Percentiles rank a stretch among this genome's conserved stretches.
Conservation (phyloP, 1,140 invertebrate species). For the Matsumurasca onukii region DNA sequence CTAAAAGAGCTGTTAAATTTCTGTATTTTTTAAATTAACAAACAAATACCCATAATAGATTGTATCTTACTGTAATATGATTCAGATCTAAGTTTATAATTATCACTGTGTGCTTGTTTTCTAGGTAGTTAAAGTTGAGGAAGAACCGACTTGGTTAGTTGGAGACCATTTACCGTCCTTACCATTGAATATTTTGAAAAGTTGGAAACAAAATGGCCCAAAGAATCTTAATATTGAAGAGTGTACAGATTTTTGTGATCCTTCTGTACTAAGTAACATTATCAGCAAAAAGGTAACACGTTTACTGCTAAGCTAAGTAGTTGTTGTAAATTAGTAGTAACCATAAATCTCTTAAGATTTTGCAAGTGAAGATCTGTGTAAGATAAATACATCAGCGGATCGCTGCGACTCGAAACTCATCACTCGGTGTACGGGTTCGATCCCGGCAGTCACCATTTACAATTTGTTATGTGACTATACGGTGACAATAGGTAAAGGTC, state of each 20-base stretch:
- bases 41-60: constrained; percentile 8
- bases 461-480: too few relatives aligned
- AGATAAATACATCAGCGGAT: too few relatives aligned
- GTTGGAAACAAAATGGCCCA: constrained; percentile 62
- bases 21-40: background rate
- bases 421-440: too few relatives aligned
- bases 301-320: background rate
- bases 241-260: constrained; percentile 77
- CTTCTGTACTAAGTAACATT: constrained; percentile 66
- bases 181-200: constrained; percentile 48
- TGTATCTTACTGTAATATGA: too few relatives aligned
- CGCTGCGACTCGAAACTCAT: too few relatives aligned
- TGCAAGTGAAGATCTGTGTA: too few relatives aligned
- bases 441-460: too few relatives aligned
- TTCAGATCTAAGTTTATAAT: constrained; percentile 8
- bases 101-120: constrained; percentile 35
- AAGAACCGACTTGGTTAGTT: constrained; percentile 51
- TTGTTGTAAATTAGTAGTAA: background rate
- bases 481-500: too few relatives aligned
- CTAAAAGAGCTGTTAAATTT: background rate
- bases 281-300: constrained; percentile 65
- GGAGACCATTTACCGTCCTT: constrained; percentile 41
- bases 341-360: background rate
- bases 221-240: constrained; percentile 73
- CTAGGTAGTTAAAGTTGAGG: constrained; percentile 45